Conservation (phyloP, 2,888 invertebrate genomes). For the Lithophane socia region DNA sequence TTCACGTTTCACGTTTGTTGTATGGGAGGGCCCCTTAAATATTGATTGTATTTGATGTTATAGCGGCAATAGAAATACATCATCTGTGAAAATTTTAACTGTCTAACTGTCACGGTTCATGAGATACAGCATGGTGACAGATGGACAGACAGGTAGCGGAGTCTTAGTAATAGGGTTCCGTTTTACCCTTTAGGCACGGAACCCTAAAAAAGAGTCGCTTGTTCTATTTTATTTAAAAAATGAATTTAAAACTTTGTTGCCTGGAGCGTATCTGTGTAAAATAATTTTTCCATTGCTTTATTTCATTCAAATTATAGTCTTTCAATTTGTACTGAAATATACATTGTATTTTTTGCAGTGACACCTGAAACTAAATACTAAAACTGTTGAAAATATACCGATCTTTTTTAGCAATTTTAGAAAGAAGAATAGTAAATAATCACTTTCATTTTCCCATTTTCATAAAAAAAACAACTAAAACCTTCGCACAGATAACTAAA, state of each 20-base stretch:
- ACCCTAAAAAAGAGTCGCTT: background rate
- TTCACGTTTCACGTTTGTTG: too few relatives aligned
- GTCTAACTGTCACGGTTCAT: too few relatives aligned
- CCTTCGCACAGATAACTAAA: constrained; percentile 6
- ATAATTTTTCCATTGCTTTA: background rate
- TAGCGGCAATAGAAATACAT: too few relatives aligned
- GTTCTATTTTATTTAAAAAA: background rate
- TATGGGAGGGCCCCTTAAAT: too few relatives aligned
- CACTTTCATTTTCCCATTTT: background rate
- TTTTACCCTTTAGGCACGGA: too few relatives aligned
- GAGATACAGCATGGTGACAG: too few relatives aligned
- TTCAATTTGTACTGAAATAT: background rate
- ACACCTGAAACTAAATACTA: background rate
- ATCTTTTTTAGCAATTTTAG: background rate
- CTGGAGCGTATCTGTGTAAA: background rate
- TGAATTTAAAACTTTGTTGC: background rate
- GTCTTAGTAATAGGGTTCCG: too few relatives aligned
- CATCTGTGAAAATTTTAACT: too few relatives aligned
- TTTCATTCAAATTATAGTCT: background rate
- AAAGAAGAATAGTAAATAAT: background rate
- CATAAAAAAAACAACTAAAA: background rate
- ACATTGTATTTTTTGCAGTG: background rate
- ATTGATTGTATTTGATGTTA: too few relatives aligned
- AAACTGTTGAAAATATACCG: background rate
- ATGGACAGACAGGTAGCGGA: too few relatives aligned